These are phyloP conservation scores for Drosophila persimilis DNA, from an alignment of 1,140 invertebrate genomes.

Conservation along the genomic window DNA sequence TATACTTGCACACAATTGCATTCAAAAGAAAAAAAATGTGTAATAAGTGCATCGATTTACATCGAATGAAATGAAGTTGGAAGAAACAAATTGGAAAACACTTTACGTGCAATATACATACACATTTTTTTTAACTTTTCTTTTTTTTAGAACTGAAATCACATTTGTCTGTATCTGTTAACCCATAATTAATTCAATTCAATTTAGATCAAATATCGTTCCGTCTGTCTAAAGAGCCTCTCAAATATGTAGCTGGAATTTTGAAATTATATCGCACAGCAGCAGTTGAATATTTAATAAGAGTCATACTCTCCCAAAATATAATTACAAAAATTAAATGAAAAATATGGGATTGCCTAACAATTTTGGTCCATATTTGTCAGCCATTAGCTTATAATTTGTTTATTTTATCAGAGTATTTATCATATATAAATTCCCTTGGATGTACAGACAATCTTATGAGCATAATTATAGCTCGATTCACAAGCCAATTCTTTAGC, in stretches of 20 bases:
- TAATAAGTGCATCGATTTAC: not conserved
- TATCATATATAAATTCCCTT: conserved; percentile 1
- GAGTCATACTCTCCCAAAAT: conserved; percentile 8
- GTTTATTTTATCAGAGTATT: not conserved
- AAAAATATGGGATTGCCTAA: not conserved
- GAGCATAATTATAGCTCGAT: conserved; percentile 9
- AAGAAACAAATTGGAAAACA: too few species aligned
- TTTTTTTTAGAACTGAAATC: too few species aligned
- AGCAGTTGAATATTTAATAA: conserved; percentile 34
- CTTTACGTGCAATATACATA: too few species aligned
- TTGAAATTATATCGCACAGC: conserved; percentile 23
- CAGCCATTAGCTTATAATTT: conserved; percentile 20
- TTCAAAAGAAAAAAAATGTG: not conserved
- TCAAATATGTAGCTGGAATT: conserved; percentile 4
- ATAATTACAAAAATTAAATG: conserved; percentile 39
- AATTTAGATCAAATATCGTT: conserved; percentile 19
- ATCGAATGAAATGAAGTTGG: too few species aligned
- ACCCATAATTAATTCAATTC: conserved; percentile 11
- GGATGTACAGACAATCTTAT: too few species aligned
- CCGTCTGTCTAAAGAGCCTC: not conserved
- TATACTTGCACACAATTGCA: conserved; percentile 8
- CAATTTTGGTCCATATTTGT: too few species aligned
- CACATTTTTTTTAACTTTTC: too few species aligned
- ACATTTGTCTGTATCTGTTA: not conserved
- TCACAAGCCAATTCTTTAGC: not conserved